Percentiles rank a stretch among this genome's conserved stretches.
Evolutionary conservation across 2,888 invertebrate genomes (phyloP).

Genomic region (Catonia carolina): DNA sequence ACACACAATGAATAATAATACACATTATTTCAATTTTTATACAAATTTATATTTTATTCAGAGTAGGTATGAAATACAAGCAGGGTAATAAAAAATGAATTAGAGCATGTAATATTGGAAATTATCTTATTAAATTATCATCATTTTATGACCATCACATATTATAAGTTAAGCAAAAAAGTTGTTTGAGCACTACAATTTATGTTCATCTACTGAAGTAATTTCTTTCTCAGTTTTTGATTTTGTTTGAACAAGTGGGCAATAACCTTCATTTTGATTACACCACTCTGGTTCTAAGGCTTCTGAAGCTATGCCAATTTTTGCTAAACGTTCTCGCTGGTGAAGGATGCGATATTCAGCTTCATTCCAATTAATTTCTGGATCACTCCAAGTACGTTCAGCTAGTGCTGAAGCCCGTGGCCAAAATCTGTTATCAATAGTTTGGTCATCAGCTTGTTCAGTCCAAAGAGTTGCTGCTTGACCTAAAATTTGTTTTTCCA

Average conservation of each 20-base stretch:
- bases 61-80: too few relatives aligned
- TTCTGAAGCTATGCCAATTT: constrained; percentile 62
- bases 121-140: too few relatives aligned
- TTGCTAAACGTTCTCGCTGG: constrained; percentile 62
- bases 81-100: too few relatives aligned
- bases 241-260: constrained; percentile 37
- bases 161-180: too few relatives aligned
- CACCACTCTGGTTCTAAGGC: constrained; percentile 80
- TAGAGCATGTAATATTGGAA: too few relatives aligned
- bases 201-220: too few relatives aligned
- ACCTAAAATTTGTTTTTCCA: constrained; percentile 52
- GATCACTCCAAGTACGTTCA: constrained; percentile 77
- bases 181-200: too few relatives aligned
- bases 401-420: constrained; percentile 78
- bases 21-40: too few relatives aligned
- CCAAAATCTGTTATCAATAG: constrained; percentile 55
- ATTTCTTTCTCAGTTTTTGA: too few relatives aligned
- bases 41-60: too few relatives aligned
- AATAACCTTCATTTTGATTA: constrained; percentile 68
- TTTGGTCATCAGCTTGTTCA: constrained; percentile 54
- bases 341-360: constrained; percentile 67
- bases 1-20: too few relatives aligned
- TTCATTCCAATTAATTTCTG: constrained; percentile 52
- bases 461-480: constrained; percentile 80
- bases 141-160: too few relatives aligned